Conservation (phyloP, 2,797 vertebrate species). For the Ataeniobius toweri region DNA sequence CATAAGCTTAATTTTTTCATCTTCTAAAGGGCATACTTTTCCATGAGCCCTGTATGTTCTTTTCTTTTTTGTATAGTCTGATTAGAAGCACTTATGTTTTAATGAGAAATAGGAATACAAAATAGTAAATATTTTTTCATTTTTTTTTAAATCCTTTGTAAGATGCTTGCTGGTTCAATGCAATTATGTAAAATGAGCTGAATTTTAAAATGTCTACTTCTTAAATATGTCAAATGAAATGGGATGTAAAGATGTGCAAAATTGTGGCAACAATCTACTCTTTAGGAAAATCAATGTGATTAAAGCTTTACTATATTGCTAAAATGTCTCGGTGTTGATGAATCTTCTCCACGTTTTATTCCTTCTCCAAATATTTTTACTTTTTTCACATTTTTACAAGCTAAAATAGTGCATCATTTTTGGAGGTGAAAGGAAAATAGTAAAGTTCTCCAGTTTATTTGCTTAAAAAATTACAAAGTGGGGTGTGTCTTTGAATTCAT, state of each 20-base stretch:
- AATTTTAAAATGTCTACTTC: slow-evolving; percentile 19
- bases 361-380: background rate
- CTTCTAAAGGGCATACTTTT: slow-evolving; percentile 45
- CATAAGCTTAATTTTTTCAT: background rate
- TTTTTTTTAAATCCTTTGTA: slow-evolving; percentile 43
- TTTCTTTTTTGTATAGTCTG: slow-evolving; percentile 20
- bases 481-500: too few species aligned
- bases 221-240: slow-evolving; percentile 29
- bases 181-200: slow-evolving; percentile 40
- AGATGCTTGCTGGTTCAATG: slow-evolving; percentile 72
- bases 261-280: background rate
- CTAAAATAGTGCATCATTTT: background rate
- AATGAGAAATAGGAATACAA: slow-evolving; percentile 16
- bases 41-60: slow-evolving; percentile 44
- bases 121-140: slow-evolving; percentile 16
- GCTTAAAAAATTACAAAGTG: too few species aligned
- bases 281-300: slow-evolving; percentile 6
- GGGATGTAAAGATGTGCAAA: slow-evolving; percentile 42
- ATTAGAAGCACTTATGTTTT: slow-evolving; percentile 48
- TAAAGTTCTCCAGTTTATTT: background rate
- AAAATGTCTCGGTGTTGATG: background rate
- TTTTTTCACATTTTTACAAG: background rate
- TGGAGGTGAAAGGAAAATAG: background rate
- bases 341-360: background rate
- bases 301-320: slow-evolving; percentile 1